Conservation (phyloP, 2,888 invertebrate species). For the Dynastes maya region DNA sequence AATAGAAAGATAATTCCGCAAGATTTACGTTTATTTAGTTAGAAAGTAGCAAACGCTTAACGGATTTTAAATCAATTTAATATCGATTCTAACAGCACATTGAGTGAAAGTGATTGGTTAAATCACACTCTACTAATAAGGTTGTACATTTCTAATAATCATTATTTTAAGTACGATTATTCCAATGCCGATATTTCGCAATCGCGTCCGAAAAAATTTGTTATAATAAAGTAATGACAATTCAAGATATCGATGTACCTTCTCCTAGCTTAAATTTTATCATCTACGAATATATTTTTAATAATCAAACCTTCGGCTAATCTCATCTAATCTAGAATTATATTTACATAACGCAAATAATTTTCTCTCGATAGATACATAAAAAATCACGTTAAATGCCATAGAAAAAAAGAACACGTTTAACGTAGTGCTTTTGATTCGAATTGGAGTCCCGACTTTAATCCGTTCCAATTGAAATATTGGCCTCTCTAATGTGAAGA, state of each 20-base stretch:
- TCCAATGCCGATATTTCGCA: not conserved
- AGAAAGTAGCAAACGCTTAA: constrained; percentile 2
- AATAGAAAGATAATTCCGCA: not conserved
- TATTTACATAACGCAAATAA: constrained; percentile 7
- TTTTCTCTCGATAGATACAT: not conserved
- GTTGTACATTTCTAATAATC: constrained; percentile 6
- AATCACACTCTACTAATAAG: not conserved
- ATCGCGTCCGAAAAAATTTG: not conserved
- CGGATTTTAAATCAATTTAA: not conserved
- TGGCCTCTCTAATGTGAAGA: not conserved
- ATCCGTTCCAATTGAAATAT: constrained; percentile 9
- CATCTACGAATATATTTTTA: not conserved
- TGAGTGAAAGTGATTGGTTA: constrained; percentile 7
- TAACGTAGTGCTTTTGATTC: not conserved
- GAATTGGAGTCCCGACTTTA: not conserved
- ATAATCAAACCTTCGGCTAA: not conserved
- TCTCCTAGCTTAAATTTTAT: not conserved
- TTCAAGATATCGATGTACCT: not conserved
- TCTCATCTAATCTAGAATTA: constrained; percentile 17
- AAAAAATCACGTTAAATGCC: not conserved
- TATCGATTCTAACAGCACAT: not conserved
- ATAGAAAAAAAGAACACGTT: not conserved
- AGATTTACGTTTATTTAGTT: not conserved
- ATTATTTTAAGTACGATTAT: not conserved
- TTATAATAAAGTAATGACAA: not conserved